Evolutionary conservation across 2,113 vertebrate species (phyloP).

Genomic region (Neodontobutis hainanensis): DNA sequence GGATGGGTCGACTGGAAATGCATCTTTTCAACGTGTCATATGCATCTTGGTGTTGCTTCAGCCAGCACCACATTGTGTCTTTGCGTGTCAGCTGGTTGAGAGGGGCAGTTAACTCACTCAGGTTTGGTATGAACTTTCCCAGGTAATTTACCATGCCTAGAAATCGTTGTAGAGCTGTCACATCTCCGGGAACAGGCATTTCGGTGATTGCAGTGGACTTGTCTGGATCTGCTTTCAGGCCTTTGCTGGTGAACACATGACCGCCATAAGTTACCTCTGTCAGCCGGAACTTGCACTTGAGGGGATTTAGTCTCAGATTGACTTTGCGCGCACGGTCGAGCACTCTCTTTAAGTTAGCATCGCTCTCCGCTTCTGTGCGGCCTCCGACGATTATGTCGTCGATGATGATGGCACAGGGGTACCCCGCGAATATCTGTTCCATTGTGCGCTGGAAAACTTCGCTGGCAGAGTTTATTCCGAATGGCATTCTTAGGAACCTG

Average conservation of each 20-base stretch:
- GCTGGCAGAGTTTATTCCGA: neutral
- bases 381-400: neutral
- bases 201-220: neutral
- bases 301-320: neutral
- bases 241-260: constrained; percentile 3
- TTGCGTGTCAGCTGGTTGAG: neutral
- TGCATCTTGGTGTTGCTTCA: constrained; percentile 1
- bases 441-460: neutral
- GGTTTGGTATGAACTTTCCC: constrained; percentile 8
- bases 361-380: neutral
- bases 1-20: neutral
- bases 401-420: neutral
- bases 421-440: neutral
- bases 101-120: neutral
- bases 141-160: constrained; percentile 16
- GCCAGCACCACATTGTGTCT: constrained; percentile 9
- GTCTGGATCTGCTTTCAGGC: neutral
- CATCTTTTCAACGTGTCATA: neutral
- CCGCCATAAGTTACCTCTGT: constrained; percentile 1
- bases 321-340: neutral
- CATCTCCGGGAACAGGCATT: constrained; percentile 3
- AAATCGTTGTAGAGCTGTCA: neutral
- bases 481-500: neutral
- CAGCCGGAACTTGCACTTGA: neutral
- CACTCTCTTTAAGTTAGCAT: neutral